Base-by-base conservation (phyloP, 2,797 vertebrate species). In the Lerista edwardsae region DNA sequence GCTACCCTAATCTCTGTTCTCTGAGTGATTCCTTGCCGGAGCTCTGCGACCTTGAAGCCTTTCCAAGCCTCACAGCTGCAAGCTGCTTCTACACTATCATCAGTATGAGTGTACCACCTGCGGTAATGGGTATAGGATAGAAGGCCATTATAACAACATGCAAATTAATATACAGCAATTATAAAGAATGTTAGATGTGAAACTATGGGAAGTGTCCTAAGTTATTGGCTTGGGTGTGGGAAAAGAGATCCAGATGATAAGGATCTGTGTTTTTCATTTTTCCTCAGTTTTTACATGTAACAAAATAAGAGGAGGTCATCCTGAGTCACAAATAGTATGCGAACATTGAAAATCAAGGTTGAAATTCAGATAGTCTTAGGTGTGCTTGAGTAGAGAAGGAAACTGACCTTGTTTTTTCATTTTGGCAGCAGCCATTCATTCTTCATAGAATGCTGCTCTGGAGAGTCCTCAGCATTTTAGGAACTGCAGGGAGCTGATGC, bases 181-280 rank as follows among this genome's bases (percentile, higher is more conserved):
- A 36, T 36, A 34, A 68, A 68, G 36, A 36, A 69, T 23, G 36
- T 69, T 69, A 69, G 67, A 39, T 34, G 19, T 69, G 17, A 36
- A 36, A 69, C 6, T 36, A 76, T 88, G 62, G 36, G 64, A 88
- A 74, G 51, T 5, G 2, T 29, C 55, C 34, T 61, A 86, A 64
- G 41, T 51, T 84, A 1, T 76, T 78, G 51, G 12, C 14, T 41
- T 59, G n/a, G 2, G 1, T 64, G 34, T 57, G n/a, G 27, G 1
- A 27, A 69, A 61, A 80, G n/a, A 71, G 34, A 80, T 76, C 44
- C 74, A 79, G 23, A 1, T 65, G 19, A 8, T 3, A 41, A 74
- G 47, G 36, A 47, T 19, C 27, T 72, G n/a, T 21, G 8, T 1
- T 79, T 82, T 44, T 21, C 15, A 27, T 80, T 36, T 80, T 2